Conservation (phyloP, 2,797 vertebrate species). For the Sarcoramphus papa region DNA sequence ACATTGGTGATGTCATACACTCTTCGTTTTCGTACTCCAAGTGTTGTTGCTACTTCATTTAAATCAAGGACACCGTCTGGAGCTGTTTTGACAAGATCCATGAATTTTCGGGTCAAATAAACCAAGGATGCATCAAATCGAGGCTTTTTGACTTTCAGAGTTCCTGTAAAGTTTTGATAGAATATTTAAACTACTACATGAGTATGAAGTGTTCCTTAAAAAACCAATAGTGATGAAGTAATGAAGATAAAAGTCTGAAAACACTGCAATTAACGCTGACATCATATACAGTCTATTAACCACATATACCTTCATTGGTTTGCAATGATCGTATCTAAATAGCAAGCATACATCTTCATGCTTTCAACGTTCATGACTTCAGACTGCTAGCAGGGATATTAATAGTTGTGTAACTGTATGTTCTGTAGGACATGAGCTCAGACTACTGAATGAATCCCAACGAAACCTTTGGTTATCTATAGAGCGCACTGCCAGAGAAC, state of each 20-base stretch:
- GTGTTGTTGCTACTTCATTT: slow-evolving; percentile 73
- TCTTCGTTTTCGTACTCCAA: slow-evolving; percentile 82
- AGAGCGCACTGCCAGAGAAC: neutral
- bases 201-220: neutral
- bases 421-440: neutral
- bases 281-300: neutral
- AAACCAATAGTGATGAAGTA: neutral
- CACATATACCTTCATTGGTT: neutral
- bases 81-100: slow-evolving; percentile 80
- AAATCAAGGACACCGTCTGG: slow-evolving; percentile 84
- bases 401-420: neutral
- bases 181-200: neutral
- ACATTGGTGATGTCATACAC: slow-evolving; percentile 92
- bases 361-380: neutral
- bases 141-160: slow-evolving; percentile 38
- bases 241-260: neutral
- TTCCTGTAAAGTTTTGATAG: slow-evolving; percentile 55
- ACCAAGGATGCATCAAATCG: slow-evolving; percentile 82
- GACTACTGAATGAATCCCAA: neutral
- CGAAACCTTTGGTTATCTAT: neutral
- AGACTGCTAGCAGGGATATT: neutral
- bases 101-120: slow-evolving; percentile 82
- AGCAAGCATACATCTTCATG: neutral
- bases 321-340: neutral
- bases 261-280: neutral